Evolutionary conservation across 1,140 invertebrate species (phyloP).

Genomic region (Diabrotica undecimpunctata): DNA sequence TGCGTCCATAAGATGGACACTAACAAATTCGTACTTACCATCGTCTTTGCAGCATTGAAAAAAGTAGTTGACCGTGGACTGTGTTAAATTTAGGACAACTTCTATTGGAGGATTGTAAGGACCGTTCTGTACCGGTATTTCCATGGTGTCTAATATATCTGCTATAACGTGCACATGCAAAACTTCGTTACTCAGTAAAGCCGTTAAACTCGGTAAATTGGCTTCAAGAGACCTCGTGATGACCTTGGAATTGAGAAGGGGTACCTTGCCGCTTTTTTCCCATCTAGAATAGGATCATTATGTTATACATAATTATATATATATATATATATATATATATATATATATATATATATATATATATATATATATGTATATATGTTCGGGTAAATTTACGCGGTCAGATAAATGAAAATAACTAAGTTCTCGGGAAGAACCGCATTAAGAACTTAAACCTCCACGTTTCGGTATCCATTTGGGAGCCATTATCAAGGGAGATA

Average conservation of each 20-base stretch:
- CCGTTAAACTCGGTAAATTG: constrained; percentile 51
- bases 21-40: constrained; percentile 52
- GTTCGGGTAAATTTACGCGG: too few relatives aligned
- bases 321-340: too few relatives aligned
- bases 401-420: too few relatives aligned
- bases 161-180: constrained; percentile 50
- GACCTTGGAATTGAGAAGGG: constrained; percentile 48
- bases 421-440: too few relatives aligned
- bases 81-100: constrained; percentile 60
- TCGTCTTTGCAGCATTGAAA: constrained; percentile 66
- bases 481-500: too few relatives aligned
- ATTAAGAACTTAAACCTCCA: too few relatives aligned
- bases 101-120: constrained; percentile 47
- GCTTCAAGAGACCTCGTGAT: constrained; percentile 49
- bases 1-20: too few relatives aligned
- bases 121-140: constrained; percentile 41
- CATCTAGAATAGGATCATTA: constrained; percentile 43
- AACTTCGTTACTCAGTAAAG: constrained; percentile 44
- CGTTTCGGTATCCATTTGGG: too few relatives aligned
- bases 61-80: constrained; percentile 70
- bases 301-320: too few relatives aligned
- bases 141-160: constrained; percentile 48
- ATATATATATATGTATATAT: too few relatives aligned
- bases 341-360: too few relatives aligned
- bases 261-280: constrained; percentile 50